phyloP scores from a whole-genome alignment of 2,888 invertebrate genomes.

The Dynastes maya region DNA sequence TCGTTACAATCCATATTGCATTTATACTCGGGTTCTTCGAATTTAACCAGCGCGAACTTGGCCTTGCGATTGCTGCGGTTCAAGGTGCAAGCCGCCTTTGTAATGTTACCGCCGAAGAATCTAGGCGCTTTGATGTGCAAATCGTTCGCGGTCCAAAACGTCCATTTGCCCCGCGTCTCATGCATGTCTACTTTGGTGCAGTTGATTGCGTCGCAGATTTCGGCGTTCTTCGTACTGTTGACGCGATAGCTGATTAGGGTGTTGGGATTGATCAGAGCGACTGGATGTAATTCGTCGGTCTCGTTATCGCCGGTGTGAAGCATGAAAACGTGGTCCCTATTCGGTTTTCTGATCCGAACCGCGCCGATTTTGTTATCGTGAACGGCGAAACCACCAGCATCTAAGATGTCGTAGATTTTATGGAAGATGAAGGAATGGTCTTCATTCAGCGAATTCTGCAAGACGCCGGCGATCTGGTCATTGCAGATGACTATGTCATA shows the following conservation, averaged over 20 bases:
- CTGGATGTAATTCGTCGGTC: not conserved
- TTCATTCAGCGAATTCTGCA: not conserved
- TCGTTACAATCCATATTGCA: not conserved
- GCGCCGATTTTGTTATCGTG: not conserved
- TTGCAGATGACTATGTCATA: constrained; percentile 9
- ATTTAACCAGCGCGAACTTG: not conserved
- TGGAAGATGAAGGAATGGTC: constrained; percentile 4
- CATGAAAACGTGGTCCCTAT: not conserved
- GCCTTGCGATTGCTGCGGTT: not conserved
- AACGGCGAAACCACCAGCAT: not conserved
- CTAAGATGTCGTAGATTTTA: not conserved
- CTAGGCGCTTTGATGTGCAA: not conserved
- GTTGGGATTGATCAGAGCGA: not conserved
- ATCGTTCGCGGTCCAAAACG: not conserved
- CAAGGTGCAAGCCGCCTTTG: not conserved
- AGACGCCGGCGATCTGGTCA: not conserved
- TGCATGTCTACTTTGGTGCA: not conserved
- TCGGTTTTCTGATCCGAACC: not conserved
- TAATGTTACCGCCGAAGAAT: constrained; percentile 1
- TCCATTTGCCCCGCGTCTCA: not conserved
- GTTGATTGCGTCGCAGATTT: not conserved
- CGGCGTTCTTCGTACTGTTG: not conserved
- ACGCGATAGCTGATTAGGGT: not conserved
- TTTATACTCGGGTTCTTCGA: not conserved
- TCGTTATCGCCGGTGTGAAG: not conserved